These are phyloP conservation scores for Kryptolebias ocellatus DNA, from an alignment of 2,797 vertebrate genomes.

Conservation along the genomic window DNA sequence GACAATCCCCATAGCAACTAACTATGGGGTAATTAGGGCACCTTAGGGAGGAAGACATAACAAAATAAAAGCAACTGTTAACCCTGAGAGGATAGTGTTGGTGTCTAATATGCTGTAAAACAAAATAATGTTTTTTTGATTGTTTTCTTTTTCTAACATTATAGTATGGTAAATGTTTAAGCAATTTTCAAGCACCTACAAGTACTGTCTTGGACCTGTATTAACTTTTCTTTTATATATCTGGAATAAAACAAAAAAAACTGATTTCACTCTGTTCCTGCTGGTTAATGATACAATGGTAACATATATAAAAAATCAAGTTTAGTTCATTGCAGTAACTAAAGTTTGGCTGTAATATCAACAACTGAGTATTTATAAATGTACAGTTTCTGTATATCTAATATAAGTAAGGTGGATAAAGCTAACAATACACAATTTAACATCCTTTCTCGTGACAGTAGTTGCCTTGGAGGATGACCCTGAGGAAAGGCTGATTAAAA, in stretches of 20 bases:
- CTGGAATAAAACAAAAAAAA: not conserved
- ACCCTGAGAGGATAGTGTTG: slow-evolving; percentile 8
- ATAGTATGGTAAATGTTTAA: not conserved
- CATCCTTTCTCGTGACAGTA: not conserved
- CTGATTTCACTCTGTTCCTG: too few relatives aligned
- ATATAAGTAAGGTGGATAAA: too few relatives aligned
- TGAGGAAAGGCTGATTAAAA: slow-evolving; percentile 21
- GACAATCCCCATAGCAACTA: slow-evolving; percentile 47
- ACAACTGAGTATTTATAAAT: not conserved
- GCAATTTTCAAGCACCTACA: not conserved
- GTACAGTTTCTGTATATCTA: too few relatives aligned
- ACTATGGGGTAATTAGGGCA: slow-evolving; percentile 46
- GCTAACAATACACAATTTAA: not conserved
- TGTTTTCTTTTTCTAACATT: not conserved
- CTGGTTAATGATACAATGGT: too few relatives aligned
- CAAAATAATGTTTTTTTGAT: not conserved
- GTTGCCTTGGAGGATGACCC: slow-evolving; percentile 16
- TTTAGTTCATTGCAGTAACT: too few relatives aligned
- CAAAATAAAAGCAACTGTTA: slow-evolving; percentile 51
- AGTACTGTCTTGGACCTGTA: not conserved
- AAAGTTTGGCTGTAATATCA: not conserved
- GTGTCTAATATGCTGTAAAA: slow-evolving; percentile 21
- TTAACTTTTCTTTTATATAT: too few relatives aligned
- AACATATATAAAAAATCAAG: too few relatives aligned
- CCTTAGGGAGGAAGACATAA: slow-evolving; percentile 53